Evolutionary conservation across 2,888 invertebrate genomes (phyloP).

Genomic region (Drosophila fungiperda): DNA sequence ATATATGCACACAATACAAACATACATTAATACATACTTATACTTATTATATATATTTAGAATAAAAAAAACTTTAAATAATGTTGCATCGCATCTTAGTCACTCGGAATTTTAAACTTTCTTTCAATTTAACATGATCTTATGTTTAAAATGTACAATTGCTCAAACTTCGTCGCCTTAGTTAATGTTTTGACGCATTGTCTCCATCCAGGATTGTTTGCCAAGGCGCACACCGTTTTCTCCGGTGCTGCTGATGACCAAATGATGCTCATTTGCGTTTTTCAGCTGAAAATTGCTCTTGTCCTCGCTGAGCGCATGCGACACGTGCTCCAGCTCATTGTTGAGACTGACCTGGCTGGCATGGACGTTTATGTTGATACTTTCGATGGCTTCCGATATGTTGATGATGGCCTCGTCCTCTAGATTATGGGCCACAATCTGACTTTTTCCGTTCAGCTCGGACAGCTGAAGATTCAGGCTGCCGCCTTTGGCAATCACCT

Average conservation of each 20-base stretch:
- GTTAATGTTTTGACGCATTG: constrained; percentile 58
- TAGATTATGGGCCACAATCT: constrained; percentile 73
- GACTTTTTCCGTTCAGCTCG: constrained; percentile 80
- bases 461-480: constrained; percentile 82
- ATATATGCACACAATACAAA: constrained; percentile 38
- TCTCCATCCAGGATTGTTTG: constrained; percentile 84
- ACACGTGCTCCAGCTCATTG: constrained; percentile 73
- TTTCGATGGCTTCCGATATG: constrained; percentile 83
- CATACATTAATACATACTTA: constrained; percentile 23
- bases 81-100: not conserved
- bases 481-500: constrained; percentile 79
- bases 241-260: constrained; percentile 70
- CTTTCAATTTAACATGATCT: not conserved
- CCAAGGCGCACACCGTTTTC: constrained; percentile 76
- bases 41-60: constrained; percentile 25
- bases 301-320: constrained; percentile 68
- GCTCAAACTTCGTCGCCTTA: constrained; percentile 14
- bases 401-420: constrained; percentile 74
- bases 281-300: constrained; percentile 71
- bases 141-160: not conserved
- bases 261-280: constrained; percentile 61
- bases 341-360: constrained; percentile 75
- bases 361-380: constrained; percentile 73
- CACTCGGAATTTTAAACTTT: not conserved
- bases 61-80: constrained; percentile 16